Base-by-base conservation (phyloP, 2,797 vertebrate genomes). In the Phalloptychus januarius region DNA sequence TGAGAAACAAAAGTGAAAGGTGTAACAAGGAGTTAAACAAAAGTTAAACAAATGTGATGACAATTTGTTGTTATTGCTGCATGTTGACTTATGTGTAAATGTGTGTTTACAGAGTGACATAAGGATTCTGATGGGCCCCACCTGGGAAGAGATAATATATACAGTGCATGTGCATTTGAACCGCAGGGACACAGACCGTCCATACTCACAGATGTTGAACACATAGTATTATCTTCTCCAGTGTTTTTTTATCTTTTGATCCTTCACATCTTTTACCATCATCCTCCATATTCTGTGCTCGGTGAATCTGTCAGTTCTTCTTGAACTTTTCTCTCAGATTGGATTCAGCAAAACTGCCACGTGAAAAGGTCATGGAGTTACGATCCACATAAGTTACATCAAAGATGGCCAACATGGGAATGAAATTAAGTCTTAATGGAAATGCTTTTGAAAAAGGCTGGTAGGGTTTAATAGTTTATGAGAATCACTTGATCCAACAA, bases 111-210 rank as follows among this genome's bases (percentile, higher is more conserved):
- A 45, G 40, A 79, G 75, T 79, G 79, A 78, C 84, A 90, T 87
- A 86, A 85, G 83, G 82, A 85, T 82, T 74, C 50, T 79, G 70
- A 58, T 56, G 75, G 86, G 88, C 80, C 90, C 90, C 92, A 93
- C 92, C 90, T 92, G 92, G 85, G 82, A 75, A 84, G 79, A 84
- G 71, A 67, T 76, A 85, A 89, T 78, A 87, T 85, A 85, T 87
- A 84, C 75, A 85, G 70, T 77, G 83, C 77, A 75, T 89, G 82
- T 88, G 77, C 77, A 70, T 87, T 79, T 71, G n/a, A 85, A 79
- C 93, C 90, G 91, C 93, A 91, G 91, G 71, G 88, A 89, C 91
- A 83, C 46, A 88, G 36, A 81, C 75, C 83, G 72, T 84, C 82
- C 72, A 86, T 74, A 78, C 44, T 72, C n/a, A 46, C 45, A 75